Base-by-base conservation (phyloP, 2,113 vertebrate genomes). In the Myiozetetes cayanensis region DNA sequence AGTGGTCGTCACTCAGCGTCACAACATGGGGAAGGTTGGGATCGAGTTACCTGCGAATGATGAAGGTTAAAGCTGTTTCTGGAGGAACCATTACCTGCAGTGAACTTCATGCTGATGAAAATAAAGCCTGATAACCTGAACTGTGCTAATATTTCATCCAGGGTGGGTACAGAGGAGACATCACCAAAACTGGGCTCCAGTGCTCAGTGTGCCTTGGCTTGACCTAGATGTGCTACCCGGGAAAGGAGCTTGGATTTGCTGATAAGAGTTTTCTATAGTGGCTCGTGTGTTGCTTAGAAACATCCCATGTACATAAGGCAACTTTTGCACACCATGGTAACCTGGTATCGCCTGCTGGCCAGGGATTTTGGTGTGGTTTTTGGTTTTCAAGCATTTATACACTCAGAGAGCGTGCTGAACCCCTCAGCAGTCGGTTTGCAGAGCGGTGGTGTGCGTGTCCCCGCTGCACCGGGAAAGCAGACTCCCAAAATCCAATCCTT, bases 161-260 rank as follows among this genome's bases (percentile, higher is more conserved):
- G 84, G 71, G 66, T 92, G 66, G 70, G 5, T 78, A 3, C 55
- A 39, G 35, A 89, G 65, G 47, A 96, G 79, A 30, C 88, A 50
- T 76, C 65, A 77, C 67, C 79, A 71, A 62, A 81, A 50, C 72
- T 35, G 73, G 30, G 61, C 62, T 92, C 71, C 5, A 7, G 3
- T 8, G 2, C n/a, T 59, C 81, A 58, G 6, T 28, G 4, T 79
- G 85, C 84, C 87, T 62, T 85, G 87, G 86, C 88, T 63, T 92
- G 92, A 82, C 92, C 88, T 72, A 65, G 79, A 66, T 90, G 92
- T 65, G 24, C 93, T 93, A 83, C 19, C 85, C 79, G 59, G 79
- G 92, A 53, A 68, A 68, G 58, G 66, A 92, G 94, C 85, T 90
- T 87, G 93, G 80, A 72, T 95, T 89, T 85, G 83, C 92, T 89